These are phyloP conservation scores for Drosophila robusta DNA, from an alignment of 2,888 invertebrate genomes.

Conservation along the genomic window DNA sequence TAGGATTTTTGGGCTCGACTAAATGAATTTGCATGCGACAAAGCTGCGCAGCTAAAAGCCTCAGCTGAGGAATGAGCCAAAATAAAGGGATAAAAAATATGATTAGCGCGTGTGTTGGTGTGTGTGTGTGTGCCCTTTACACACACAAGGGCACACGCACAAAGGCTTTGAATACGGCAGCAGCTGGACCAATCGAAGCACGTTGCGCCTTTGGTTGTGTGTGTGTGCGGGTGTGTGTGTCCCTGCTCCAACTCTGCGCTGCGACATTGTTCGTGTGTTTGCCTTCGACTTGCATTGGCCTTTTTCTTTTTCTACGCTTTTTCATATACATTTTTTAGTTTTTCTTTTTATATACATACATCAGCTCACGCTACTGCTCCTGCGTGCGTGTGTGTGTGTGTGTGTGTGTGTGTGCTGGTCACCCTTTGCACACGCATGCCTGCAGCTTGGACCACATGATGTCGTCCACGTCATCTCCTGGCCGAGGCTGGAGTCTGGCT, in stretches of 20 bases:
- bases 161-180: constrained; percentile 54
- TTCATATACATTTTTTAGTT: constrained; percentile 62
- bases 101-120: constrained; percentile 27
- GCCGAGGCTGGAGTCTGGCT: constrained; percentile 45
- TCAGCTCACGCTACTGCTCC: constrained; percentile 44
- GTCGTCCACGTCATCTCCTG: constrained; percentile 23
- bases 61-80: constrained; percentile 44
- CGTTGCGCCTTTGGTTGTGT: constrained; percentile 55
- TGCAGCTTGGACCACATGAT: constrained; percentile 54
- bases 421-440: constrained; percentile 63
- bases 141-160: constrained; percentile 45
- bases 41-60: constrained; percentile 70
- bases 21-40: constrained; percentile 73
- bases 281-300: constrained; percentile 73
- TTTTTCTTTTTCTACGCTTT: constrained; percentile 52
- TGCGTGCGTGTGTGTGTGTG: constrained; percentile 25
- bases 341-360: constrained; percentile 50
- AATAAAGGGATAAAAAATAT: constrained; percentile 49
- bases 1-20: constrained; percentile 42
- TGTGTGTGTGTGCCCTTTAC: constrained; percentile 6
- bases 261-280: constrained; percentile 54
- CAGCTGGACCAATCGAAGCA: constrained; percentile 73
- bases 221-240: constrained; percentile 22
- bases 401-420: constrained; percentile 31
- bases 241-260: constrained; percentile 31